These are phyloP conservation scores for Tachysurus fulvidraco DNA, from an alignment of 2,113 vertebrate genomes.

Conservation along the genomic window DNA sequence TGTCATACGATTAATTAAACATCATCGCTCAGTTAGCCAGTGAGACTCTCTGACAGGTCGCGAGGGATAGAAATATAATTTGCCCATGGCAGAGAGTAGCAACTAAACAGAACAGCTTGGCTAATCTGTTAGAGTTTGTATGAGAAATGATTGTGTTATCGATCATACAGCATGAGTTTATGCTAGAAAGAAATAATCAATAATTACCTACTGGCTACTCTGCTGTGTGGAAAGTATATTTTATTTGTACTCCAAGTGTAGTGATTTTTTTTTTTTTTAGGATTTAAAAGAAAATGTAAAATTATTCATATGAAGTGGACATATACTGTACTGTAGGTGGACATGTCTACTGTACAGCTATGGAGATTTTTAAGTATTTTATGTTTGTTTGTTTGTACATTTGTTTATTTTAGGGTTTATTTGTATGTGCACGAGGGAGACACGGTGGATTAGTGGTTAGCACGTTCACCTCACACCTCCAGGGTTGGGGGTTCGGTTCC, in stretches of 20 bases:
- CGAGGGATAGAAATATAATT: background rate
- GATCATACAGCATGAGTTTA: background rate
- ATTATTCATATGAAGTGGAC: background rate
- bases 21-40: background rate
- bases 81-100: background rate
- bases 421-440: background rate
- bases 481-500: too few species aligned
- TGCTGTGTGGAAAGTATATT: background rate
- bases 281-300: background rate
- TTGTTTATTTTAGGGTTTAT: background rate
- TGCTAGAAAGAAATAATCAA: background rate
- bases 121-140: background rate
- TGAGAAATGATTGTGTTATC: background rate
- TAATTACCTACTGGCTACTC: background rate
- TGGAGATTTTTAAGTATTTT: background rate
- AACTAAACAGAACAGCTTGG: background rate
- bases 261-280: background rate
- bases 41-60: background rate
- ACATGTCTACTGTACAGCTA: background rate
- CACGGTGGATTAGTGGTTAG: too few species aligned
- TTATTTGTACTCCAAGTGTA: background rate
- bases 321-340: too few species aligned
- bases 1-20: constrained; percentile 16
- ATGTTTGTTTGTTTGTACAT: background rate
- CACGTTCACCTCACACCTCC: too few species aligned